Conservation (phyloP, 2,797 vertebrate species). For the Pseudochirops cupreus region DNA sequence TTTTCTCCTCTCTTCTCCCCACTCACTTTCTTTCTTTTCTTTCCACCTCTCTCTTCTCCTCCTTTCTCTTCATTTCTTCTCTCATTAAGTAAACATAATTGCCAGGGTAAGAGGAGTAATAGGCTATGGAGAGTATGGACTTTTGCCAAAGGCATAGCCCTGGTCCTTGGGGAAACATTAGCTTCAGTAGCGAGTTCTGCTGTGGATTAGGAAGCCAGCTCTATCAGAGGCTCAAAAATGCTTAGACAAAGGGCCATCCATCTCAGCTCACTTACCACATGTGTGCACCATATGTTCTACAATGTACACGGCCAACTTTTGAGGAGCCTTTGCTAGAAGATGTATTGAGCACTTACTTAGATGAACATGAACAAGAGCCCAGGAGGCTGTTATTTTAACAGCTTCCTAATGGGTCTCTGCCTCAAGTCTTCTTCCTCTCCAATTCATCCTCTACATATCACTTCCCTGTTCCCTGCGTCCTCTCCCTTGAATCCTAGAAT, state of each 20-base stretch:
- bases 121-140: not conserved
- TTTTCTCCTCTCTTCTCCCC: not conserved
- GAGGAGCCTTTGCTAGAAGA: not conserved
- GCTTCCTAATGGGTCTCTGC: not conserved
- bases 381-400: not conserved
- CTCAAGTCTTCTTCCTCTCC: not conserved
- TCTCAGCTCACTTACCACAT: not conserved
- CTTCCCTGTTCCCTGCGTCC: not conserved
- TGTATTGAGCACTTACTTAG: not conserved
- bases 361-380: not conserved
- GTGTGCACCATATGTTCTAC: not conserved
- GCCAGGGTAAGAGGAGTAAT: not conserved
- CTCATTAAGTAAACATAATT: slow-evolving; percentile 56
- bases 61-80: not conserved
- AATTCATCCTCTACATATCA: not conserved
- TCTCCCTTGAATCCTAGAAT: not conserved
- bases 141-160: not conserved
- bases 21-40: not conserved
- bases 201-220: not conserved
- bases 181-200: not conserved
- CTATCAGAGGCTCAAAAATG: not conserved
- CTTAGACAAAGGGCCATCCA: not conserved
- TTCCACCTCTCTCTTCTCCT: not conserved
- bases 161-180: not conserved
- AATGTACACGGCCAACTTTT: not conserved